phyloP scores from a whole-genome alignment of 2,797 vertebrate genomes.

The Rhincodon typus region DNA sequence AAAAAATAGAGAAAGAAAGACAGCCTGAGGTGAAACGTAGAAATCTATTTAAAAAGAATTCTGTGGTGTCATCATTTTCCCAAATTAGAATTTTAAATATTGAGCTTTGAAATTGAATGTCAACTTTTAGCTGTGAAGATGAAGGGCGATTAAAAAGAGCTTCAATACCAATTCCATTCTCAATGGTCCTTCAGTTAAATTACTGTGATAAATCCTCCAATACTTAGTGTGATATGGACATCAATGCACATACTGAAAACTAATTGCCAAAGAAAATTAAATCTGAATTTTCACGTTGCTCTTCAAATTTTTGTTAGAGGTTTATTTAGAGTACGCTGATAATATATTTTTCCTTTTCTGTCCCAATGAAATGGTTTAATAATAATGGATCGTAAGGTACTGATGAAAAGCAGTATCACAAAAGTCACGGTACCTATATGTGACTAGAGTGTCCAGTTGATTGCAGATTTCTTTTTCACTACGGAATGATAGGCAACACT shows the following conservation, averaged over 20 bases:
- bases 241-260: background rate
- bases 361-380: conserved; percentile 9
- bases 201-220: conserved; percentile 10
- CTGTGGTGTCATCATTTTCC: background rate
- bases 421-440: background rate
- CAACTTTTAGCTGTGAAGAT: background rate
- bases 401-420: background rate
- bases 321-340: background rate
- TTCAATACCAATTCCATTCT: conserved; percentile 8
- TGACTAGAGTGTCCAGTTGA: background rate
- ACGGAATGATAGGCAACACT: background rate
- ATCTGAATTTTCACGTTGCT: background rate
- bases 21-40: background rate
- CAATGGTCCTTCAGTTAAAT: background rate
- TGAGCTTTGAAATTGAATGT: background rate
- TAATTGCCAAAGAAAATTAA: conserved; percentile 22
- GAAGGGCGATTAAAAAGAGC: conserved; percentile 3
- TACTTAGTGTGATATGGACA: background rate
- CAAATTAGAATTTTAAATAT: background rate
- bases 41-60: background rate
- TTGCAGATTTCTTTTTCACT: background rate
- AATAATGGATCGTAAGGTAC: background rate
- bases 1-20: background rate
- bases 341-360: background rate
- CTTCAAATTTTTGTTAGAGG: background rate